These are phyloP conservation scores for Cheirogaleus medius DNA, from an alignment of 2,113 vertebrate genomes.

Conservation along the genomic window DNA sequence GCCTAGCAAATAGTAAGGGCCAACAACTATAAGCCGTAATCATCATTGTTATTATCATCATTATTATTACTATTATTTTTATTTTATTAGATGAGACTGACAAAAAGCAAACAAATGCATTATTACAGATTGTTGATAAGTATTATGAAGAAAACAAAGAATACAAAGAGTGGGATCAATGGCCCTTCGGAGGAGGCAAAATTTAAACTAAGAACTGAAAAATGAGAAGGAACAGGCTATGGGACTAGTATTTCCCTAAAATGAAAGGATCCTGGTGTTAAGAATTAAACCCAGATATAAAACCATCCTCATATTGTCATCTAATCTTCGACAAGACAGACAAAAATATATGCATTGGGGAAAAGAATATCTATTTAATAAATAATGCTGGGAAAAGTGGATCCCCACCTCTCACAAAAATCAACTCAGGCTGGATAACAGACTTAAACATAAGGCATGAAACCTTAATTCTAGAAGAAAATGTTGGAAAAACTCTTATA, in stretches of 20 bases:
- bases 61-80: background rate
- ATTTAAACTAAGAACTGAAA: background rate
- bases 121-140: background rate
- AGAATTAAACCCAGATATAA: background rate
- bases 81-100: background rate
- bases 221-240: background rate
- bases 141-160: background rate
- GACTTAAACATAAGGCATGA: no score
- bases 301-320: no score
- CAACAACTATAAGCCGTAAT: background rate
- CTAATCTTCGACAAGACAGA: no score
- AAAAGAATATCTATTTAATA: no score
- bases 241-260: background rate
- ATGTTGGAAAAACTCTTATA: no score
- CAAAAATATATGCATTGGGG: no score
- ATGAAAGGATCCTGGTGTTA: background rate
- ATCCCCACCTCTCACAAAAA: no score
- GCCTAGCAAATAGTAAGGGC: background rate
- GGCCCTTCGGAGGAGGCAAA: background rate
- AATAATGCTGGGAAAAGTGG: no score
- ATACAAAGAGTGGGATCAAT: no score
- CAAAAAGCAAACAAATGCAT: background rate
- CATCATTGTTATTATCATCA: background rate
- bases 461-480: no score
- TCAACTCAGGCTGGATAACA: no score